These are phyloP conservation scores for Drosophila ustulata DNA, from an alignment of 2,888 invertebrate genomes.

Conservation along the genomic window DNA sequence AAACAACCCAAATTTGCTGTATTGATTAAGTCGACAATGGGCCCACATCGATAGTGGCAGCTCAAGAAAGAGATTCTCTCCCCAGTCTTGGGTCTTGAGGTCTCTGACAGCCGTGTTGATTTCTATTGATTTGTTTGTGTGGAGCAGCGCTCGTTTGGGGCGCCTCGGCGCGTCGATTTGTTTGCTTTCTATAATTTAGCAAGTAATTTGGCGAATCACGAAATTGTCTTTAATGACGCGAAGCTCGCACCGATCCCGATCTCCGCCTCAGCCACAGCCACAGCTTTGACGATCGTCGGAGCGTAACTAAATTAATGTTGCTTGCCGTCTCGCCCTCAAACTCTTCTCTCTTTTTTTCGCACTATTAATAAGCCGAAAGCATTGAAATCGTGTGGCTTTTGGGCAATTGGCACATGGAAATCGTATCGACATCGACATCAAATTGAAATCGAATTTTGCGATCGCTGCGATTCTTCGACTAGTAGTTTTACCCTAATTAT, in stretches of 20 bases:
- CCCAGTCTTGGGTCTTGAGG: background rate
- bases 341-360: conserved; percentile 25
- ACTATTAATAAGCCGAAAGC: conserved; percentile 48
- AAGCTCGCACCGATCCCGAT: conserved; percentile 20
- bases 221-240: conserved; percentile 79
- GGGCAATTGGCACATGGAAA: conserved; percentile 50
- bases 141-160: conserved; percentile 37
- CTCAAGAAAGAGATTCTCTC: conserved; percentile 22
- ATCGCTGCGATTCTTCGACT: background rate
- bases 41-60: conserved; percentile 51
- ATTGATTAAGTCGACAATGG: conserved; percentile 80
- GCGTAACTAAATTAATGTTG: conserved; percentile 78
- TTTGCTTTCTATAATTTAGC: conserved; percentile 80
- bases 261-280: background rate
- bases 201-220: conserved; percentile 81
- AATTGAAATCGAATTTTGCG: conserved; percentile 22
- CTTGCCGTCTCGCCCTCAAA: conserved; percentile 19
- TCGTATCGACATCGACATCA: conserved; percentile 45
- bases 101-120: conserved; percentile 73
- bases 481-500: conserved; percentile 60
- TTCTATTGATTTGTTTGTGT: conserved; percentile 76
- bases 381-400: conserved; percentile 29
- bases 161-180: conserved; percentile 31
- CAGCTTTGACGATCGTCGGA: conserved; percentile 56
- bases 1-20: conserved; percentile 77